phyloP scores from a whole-genome alignment of 2,797 vertebrate species.

The Sebastes glaucus region DNA sequence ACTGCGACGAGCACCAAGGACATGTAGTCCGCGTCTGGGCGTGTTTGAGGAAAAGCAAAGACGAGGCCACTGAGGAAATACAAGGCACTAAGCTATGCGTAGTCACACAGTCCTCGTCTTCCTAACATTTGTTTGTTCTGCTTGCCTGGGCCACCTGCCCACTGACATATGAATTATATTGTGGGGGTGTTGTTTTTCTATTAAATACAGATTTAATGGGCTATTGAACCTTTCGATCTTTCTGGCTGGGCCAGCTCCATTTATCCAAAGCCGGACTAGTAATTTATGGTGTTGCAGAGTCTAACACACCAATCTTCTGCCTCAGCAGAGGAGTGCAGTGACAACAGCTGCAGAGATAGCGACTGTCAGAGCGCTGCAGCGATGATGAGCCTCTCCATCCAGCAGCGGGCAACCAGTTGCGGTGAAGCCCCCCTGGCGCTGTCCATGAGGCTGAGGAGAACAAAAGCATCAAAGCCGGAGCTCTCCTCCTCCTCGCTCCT shows the following conservation, averaged over 20 bases:
- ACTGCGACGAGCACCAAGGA: slow-evolving; percentile 11
- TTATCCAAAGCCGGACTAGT: neutral
- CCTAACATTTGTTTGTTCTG: slow-evolving; percentile 34
- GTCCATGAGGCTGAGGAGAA: slow-evolving; percentile 78
- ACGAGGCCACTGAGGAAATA: slow-evolving; percentile 61
- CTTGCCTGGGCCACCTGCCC: slow-evolving; percentile 35
- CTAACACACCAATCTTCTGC: slow-evolving; percentile 8
- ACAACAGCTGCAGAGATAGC: slow-evolving; percentile 17
- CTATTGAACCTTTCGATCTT: slow-evolving; percentile 36
- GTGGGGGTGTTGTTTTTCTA: slow-evolving; percentile 5
- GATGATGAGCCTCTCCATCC: slow-evolving; percentile 47
- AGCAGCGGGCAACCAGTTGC: slow-evolving; percentile 75
- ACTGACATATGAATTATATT: slow-evolving; percentile 37
- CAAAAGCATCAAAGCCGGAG: slow-evolving; percentile 78
- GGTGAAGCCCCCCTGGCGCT: slow-evolving; percentile 55
- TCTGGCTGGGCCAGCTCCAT: neutral
- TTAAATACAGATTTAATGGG: slow-evolving; percentile 48
- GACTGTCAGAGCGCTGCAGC: slow-evolving; percentile 21
- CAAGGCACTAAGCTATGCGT: slow-evolving; percentile 71
- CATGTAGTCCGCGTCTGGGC: neutral
- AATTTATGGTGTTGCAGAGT: slow-evolving; percentile 10
- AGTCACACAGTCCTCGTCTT: slow-evolving; percentile 49
- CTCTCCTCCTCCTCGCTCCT: slow-evolving; percentile 55
- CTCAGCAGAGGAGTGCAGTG: neutral
- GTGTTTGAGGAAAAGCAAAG: slow-evolving; percentile 43